Evolutionary conservation across 2,113 vertebrate species (phyloP).

Genomic region (Thinocorus orbignyianus): DNA sequence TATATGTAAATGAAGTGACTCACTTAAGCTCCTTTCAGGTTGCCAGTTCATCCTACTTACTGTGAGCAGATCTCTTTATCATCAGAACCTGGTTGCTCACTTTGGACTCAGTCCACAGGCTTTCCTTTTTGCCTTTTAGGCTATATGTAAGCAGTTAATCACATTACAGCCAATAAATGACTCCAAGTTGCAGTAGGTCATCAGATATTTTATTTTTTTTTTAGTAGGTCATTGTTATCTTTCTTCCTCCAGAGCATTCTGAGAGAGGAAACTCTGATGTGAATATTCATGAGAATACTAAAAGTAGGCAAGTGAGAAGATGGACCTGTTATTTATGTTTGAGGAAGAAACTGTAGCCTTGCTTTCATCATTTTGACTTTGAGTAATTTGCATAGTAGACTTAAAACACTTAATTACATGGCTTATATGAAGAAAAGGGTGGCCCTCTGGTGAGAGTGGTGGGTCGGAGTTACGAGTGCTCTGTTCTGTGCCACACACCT

Average conservation of each 20-base stretch:
- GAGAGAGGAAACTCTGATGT: background rate
- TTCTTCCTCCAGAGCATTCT: background rate
- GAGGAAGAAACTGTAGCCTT: background rate
- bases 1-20: slow-evolving; percentile 17
- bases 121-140: background rate
- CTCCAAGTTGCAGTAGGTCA: background rate
- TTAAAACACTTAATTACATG: background rate
- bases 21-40: background rate
- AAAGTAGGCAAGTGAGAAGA: background rate
- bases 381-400: background rate
- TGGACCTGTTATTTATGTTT: background rate
- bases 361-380: background rate
- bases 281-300: slow-evolving; percentile 17
- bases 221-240: background rate
- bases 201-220: background rate
- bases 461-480: background rate
- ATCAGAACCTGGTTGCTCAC: background rate
- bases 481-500: background rate
- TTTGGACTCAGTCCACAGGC: background rate
- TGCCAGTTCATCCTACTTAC: background rate
- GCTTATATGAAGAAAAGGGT: background rate
- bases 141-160: background rate
- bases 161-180: background rate
- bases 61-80: background rate
- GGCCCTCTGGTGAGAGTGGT: background rate